Conservation (phyloP, 2,113 vertebrate species). For the Leptodactylus fuscus region DNA sequence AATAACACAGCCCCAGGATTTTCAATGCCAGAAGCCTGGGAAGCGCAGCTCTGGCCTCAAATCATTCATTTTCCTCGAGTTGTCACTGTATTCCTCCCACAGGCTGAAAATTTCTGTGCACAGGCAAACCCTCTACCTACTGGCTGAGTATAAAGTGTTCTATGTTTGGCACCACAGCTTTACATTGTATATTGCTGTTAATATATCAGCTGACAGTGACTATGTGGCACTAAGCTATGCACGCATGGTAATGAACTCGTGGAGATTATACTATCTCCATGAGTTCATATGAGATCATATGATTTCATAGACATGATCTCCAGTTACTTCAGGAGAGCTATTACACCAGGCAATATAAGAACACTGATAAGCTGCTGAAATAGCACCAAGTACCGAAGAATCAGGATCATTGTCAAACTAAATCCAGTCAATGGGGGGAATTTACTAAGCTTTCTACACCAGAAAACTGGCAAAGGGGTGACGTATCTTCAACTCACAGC, state of each 20-base stretch:
- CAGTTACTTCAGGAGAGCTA: not conserved
- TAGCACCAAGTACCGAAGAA: not conserved
- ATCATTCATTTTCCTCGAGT: constrained; percentile 59
- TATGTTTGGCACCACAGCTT: not conserved
- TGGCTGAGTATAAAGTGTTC: not conserved
- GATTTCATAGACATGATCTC: not conserved
- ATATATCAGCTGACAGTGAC: not conserved
- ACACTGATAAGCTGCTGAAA: too few relatives aligned
- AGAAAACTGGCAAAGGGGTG: too few relatives aligned
- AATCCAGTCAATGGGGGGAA: too few relatives aligned
- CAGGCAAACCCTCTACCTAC: not conserved
- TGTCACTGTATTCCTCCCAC: constrained; percentile 52
- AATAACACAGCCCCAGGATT: constrained; percentile 53
- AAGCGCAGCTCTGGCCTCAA: constrained; percentile 58
- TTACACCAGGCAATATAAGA: not conserved
- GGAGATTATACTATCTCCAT: not conserved
- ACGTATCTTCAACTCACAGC: too few relatives aligned
- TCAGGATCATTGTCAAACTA: not conserved
- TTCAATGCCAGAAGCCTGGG: constrained; percentile 57
- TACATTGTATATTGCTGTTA: not conserved
- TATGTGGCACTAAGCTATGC: not conserved
- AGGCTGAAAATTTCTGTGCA: constrained; percentile 20
- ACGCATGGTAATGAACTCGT: not conserved
- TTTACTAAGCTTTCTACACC: too few relatives aligned
- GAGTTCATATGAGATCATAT: not conserved